phyloP scores from a whole-genome alignment of 2,113 vertebrate species.

The Pelobates fuscus region DNA sequence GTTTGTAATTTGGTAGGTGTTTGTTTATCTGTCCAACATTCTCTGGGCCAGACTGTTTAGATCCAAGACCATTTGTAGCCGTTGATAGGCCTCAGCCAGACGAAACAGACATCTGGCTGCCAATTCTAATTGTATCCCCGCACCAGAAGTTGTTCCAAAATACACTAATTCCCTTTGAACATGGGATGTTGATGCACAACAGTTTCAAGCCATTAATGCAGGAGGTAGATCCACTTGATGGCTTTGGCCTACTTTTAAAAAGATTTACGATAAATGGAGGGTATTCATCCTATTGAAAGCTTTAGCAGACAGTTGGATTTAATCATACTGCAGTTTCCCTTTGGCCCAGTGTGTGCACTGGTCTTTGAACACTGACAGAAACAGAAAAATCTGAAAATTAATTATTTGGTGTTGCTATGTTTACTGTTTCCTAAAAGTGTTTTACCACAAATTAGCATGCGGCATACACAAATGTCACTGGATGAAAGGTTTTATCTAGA shows the following conservation, averaged over 20 bases:
- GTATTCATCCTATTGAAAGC: conserved; percentile 58
- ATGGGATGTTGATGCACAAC: conserved; percentile 62
- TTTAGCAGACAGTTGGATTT: conserved; percentile 56
- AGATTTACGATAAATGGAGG: conserved; percentile 71
- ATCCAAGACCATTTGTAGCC: conserved; percentile 72
- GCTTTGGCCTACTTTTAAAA: conserved; percentile 66
- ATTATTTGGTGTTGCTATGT: conserved; percentile 71
- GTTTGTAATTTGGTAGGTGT: conserved; percentile 62
- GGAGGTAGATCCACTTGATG: conserved; percentile 60
- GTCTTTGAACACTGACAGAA: conserved; percentile 73
- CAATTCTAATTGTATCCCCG: conserved; percentile 77
- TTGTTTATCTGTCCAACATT: conserved; percentile 68
- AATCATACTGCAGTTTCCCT: conserved; percentile 77
- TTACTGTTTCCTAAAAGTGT: conserved; percentile 75
- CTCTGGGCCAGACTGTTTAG: conserved; percentile 60
- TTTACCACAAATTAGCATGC: conserved; percentile 69
- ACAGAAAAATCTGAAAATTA: conserved; percentile 66
- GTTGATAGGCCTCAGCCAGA: conserved; percentile 67
- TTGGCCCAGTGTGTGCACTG: conserved; percentile 51
- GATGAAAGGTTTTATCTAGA: conserved; percentile 71
- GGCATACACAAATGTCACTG: conserved; percentile 60
- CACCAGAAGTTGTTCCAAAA: conserved; percentile 77
- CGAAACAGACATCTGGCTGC: conserved; percentile 75
- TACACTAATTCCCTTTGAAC: conserved; percentile 71
- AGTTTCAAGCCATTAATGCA: conserved; percentile 66